Evolutionary conservation across 1,140 invertebrate species (phyloP).

Genomic region (Melitaea cinxia): DNA sequence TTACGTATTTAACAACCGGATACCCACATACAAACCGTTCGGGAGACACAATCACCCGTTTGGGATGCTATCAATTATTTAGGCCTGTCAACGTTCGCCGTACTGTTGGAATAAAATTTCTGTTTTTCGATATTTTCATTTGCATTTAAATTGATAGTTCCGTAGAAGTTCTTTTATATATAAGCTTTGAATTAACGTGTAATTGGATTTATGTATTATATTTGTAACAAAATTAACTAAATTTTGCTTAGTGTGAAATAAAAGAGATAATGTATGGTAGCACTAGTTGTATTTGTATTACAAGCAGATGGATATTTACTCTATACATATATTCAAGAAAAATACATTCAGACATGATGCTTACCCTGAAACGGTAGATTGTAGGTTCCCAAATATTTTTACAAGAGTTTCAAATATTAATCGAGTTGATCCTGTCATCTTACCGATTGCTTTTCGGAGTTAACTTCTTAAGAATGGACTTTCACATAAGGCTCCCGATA

Average conservation of each 20-base stretch:
- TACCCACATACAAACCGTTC: conserved; percentile 3
- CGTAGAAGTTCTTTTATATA: neutral
- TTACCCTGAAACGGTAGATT: too few relatives aligned
- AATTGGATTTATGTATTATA: neutral
- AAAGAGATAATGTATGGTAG: neutral
- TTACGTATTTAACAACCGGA: conserved; percentile 10
- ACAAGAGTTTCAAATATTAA: too few relatives aligned
- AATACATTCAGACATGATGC: too few relatives aligned
- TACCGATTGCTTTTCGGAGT: too few relatives aligned
- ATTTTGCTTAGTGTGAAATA: neutral
- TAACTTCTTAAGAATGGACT: too few relatives aligned
- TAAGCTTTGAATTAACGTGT: neutral
- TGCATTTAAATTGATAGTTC: conserved; percentile 22
- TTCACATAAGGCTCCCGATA: too few relatives aligned
- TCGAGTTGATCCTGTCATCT: too few relatives aligned
- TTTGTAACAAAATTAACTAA: neutral
- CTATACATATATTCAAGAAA: too few relatives aligned
- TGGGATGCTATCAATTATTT: conserved; percentile 37
- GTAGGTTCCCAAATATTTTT: too few relatives aligned
- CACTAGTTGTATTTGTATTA: too few relatives aligned
- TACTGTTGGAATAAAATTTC: conserved; percentile 20
- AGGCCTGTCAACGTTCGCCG: conserved; percentile 25
- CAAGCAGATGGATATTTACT: too few relatives aligned
- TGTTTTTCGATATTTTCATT: conserved; percentile 28
- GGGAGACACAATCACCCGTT: conserved; percentile 24